Evolutionary conservation across 2,797 vertebrate genomes (phyloP).

Genomic region (Hoplostethus atlanticus): DNA sequence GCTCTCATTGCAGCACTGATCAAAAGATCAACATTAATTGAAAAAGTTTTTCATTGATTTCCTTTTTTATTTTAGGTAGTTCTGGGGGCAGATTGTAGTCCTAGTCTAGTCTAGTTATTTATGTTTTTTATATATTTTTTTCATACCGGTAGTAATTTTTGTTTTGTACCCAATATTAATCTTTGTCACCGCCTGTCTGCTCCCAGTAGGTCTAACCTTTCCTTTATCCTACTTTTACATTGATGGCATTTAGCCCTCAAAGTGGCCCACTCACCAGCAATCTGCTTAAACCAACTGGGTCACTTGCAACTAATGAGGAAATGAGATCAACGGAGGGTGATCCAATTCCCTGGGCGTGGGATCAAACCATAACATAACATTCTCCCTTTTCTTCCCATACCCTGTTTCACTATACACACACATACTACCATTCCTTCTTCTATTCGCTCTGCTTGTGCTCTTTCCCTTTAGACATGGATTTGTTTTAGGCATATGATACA

Average conservation of each 20-base stretch:
- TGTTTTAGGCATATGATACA: neutral
- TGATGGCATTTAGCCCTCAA: constrained; percentile 16
- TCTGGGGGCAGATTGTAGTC: too few relatives aligned
- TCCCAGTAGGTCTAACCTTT: neutral
- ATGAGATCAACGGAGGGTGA: constrained; percentile 55
- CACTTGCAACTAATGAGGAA: constrained; percentile 63
- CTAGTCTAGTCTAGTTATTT: too few relatives aligned
- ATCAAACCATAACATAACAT: constrained; percentile 28
- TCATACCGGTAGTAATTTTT: neutral
- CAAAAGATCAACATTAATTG: too few relatives aligned
- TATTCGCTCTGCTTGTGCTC: neutral
- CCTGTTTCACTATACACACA: neutral
- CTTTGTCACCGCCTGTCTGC: neutral
- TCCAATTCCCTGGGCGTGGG: constrained; percentile 37
- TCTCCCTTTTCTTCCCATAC: constrained; percentile 1
- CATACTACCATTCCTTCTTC: accelerated
- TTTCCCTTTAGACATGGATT: neutral
- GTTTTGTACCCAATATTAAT: too few relatives aligned
- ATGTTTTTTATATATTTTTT: neutral
- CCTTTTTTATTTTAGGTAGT: too few relatives aligned
- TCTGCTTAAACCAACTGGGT: constrained; percentile 65
- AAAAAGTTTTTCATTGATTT: too few relatives aligned
- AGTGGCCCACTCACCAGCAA: constrained; percentile 49
- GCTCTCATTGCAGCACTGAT: too few relatives aligned
- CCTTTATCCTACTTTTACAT: constrained; percentile 4